Evolutionary conservation across 2,797 vertebrate genomes (phyloP).

Genomic region (Xiphorhynchus erythropygius): DNA sequence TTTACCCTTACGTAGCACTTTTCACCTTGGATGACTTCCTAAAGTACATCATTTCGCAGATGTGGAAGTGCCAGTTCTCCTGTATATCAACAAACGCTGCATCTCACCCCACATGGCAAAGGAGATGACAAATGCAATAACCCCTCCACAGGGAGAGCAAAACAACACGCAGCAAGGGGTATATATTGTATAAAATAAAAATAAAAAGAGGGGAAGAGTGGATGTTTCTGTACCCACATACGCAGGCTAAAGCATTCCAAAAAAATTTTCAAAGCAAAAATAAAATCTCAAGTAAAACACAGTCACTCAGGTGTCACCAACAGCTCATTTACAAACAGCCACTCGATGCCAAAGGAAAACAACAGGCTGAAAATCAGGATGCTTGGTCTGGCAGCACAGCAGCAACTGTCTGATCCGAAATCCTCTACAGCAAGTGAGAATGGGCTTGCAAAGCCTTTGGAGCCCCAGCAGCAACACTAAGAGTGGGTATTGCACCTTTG

Average conservation of each 20-base stretch:
- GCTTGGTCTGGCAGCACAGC: neutral
- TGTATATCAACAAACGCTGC: neutral
- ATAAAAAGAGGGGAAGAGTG: rapidly evolving
- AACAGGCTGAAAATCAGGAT: neutral
- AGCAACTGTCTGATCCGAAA: neutral
- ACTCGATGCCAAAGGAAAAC: neutral
- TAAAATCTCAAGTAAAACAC: neutral
- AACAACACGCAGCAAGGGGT: neutral
- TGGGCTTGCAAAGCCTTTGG: neutral
- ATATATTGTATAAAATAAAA: neutral
- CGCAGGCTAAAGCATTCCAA: rapidly evolving
- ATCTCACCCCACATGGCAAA: neutral
- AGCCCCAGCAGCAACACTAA: neutral
- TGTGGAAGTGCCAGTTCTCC: neutral
- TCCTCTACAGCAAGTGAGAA: neutral
- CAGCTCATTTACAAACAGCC: neutral
- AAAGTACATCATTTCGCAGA: neutral
- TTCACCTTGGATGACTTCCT: constrained; percentile 13
- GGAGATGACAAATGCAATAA: constrained; percentile 16
- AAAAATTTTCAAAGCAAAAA: neutral
- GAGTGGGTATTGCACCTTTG: neutral
- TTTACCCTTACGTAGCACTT: neutral
- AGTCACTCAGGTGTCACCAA: neutral
- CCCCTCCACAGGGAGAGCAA: neutral
- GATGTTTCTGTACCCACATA: neutral